Evolutionary conservation across 2,113 vertebrate genomes (phyloP), one percentile per base, ranked within the genome.

Genomic region (Thymallus thymallus): DNA sequence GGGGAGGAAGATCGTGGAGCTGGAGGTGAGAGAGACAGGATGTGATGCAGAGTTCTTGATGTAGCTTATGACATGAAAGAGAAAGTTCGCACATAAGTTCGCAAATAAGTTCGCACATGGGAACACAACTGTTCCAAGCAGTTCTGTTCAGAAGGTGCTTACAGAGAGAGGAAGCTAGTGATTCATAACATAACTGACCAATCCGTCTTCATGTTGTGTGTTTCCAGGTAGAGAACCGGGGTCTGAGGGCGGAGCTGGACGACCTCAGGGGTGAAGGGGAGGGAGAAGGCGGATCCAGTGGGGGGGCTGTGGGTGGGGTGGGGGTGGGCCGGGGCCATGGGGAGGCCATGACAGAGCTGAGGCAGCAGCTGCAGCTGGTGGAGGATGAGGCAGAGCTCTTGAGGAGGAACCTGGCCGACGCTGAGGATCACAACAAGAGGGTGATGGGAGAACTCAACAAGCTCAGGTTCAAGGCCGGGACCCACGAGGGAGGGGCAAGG

Each of bases 351-450:
- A 98, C 96, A 0, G 97, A 98, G 85, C 91, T 99, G 41, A 89
- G 97, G 3, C 96, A 98, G 87, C 96, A 99, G 89, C 92, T 99
- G 85, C 97, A 98, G 90, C 82, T 99, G 74, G 96, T 98, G 82
- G 97, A 99, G 80, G 97, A 99, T 1, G 97, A 99, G 83, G 97
- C 97, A 0, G 97, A 99, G 90, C 90, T 99, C 60, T 89, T 99
- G 81, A 93, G 97, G 74, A 92, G 96, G 78, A 98, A 97, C 75
- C 91, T 98, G 45, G 94, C 96, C 0, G 97, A 99, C 63, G 88
- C 94, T 4, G 97, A 99, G 84, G 98, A 99, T 29, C 96, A 98
- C 80, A 99, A 98, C 92, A 95, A 94, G 84, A 95, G 94, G 76
- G 88, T 98, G 88, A 97, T 95, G 0, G 83, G 93, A 0, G 98